These are phyloP conservation scores for Micromesistius poutassou DNA, from an alignment of 2,797 vertebrate species.

Conservation along the genomic window DNA sequence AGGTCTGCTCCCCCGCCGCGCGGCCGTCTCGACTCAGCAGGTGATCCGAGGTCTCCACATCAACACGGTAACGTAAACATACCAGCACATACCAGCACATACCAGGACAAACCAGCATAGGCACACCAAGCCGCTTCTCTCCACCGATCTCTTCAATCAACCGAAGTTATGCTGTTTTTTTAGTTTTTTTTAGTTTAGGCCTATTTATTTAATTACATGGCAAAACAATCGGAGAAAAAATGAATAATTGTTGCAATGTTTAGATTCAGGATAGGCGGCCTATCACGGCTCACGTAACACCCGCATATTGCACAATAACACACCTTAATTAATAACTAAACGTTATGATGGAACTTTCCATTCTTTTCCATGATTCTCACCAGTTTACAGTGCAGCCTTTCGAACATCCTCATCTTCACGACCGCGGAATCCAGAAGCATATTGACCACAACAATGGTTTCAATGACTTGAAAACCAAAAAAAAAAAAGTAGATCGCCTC, in stretches of 20 bases:
- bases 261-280: background rate
- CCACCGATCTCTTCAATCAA: background rate
- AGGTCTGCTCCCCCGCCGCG: background rate
- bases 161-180: background rate
- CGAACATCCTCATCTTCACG: conserved; percentile 80
- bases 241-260: background rate
- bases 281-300: background rate
- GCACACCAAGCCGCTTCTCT: background rate
- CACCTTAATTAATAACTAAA: background rate
- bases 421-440: conserved; percentile 64
- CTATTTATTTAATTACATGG: background rate
- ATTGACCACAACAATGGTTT: conserved; percentile 2
- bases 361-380: conserved; percentile 63
- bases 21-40: background rate
- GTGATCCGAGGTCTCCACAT: background rate
- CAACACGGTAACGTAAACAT: background rate
- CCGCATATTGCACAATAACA: background rate
- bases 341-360: background rate
- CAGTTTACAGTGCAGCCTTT: conserved; percentile 73
- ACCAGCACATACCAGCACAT: background rate
- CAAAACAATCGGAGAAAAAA: background rate
- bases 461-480: conserved; percentile 5
- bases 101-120: background rate
- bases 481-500: background rate
- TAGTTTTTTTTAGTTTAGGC: too few relatives aligned